phyloP scores from a whole-genome alignment of 2,888 invertebrate genomes.

The Cepaea hortensis region DNA sequence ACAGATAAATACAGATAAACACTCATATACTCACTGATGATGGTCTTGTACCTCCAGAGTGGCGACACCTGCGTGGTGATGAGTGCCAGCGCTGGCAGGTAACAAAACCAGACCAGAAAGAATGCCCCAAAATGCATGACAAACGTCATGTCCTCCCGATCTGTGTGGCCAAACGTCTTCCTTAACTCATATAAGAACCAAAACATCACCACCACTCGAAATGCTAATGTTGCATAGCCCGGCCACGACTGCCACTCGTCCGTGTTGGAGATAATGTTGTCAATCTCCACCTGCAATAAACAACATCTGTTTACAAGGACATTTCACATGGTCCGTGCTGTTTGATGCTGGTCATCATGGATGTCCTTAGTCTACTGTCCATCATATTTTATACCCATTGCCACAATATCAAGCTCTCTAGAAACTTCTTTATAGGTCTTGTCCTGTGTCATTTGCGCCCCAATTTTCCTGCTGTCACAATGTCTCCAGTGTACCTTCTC shows the following conservation, averaged over 20 bases:
- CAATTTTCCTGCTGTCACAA: no score
- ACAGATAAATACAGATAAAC: background rate
- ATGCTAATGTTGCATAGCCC: slow-evolving; percentile 92
- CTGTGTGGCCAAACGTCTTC: slow-evolving; percentile 86
- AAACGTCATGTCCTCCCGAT: slow-evolving; percentile 89
- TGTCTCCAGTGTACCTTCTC: no score
- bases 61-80: slow-evolving; percentile 94
- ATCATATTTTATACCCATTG: background rate
- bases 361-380: background rate
- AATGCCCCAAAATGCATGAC: slow-evolving; percentile 97
- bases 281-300: slow-evolving; percentile 89
- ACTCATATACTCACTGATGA: slow-evolving; percentile 84
- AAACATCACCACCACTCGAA: slow-evolving; percentile 89
- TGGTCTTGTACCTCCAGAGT: slow-evolving; percentile 94
- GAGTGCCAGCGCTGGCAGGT: slow-evolving; percentile 94
- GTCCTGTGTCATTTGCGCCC: no score
- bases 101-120: slow-evolving; percentile 98
- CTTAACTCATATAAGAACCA: slow-evolving; percentile 89
- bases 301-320: no score
- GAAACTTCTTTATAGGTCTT: no score
- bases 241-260: slow-evolving; percentile 99
- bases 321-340: no score
- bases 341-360: background rate
- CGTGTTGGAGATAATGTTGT: slow-evolving; percentile 95
- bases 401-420: no score